Base-by-base conservation (phyloP, 1,140 invertebrate species). In the Chrysopa pallens region DNA sequence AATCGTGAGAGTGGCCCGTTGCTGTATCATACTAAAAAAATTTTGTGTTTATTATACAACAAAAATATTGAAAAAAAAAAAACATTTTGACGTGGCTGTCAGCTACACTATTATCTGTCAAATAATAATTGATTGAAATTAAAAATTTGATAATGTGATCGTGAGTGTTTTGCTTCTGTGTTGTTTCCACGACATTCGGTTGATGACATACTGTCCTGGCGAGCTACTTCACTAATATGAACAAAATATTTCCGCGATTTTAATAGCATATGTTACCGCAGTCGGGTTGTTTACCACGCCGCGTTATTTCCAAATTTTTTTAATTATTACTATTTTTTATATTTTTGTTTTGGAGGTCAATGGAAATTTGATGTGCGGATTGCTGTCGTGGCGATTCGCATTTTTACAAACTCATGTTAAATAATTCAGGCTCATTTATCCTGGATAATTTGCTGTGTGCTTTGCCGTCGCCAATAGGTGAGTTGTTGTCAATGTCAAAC, bases 381-480 rank as follows among this genome's bases (percentile, higher is more conserved):
- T 33, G 31, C 31, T 33, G 31, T 33, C 31, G 31, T 33, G 31
- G 31, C 31, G 31, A 33, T 33, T 33, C 31, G 31, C 31, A 11
- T 12, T 11, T 6, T 11, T 6, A 12, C 31, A 33, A 33, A 33
- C 31, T 33, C 31, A 53, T 55, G 50, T 48, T 50, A 48, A 50
- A 46, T 46, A 47, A 49, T 44, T 45, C 52, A 45, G 52, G 50
- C 47, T 43, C 50, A 44, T 54, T 51, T 49, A 43, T 49, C 44
- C 46, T 54, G 46, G 50, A 52, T 44, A 51, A 46, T 49, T 43
- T 54, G 52, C 49, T 52, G 44, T 52, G 41, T 46, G 48, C 52
- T 43, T 50, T 54, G 48, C 17, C 17, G 17, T 3, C 17, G 17
- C 51, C 50, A 33, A 45, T 47, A 39, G 52, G 52, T 54, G 52